Base-by-base conservation (phyloP, 2,113 vertebrate species). In the Atlantisia rogersi region DNA sequence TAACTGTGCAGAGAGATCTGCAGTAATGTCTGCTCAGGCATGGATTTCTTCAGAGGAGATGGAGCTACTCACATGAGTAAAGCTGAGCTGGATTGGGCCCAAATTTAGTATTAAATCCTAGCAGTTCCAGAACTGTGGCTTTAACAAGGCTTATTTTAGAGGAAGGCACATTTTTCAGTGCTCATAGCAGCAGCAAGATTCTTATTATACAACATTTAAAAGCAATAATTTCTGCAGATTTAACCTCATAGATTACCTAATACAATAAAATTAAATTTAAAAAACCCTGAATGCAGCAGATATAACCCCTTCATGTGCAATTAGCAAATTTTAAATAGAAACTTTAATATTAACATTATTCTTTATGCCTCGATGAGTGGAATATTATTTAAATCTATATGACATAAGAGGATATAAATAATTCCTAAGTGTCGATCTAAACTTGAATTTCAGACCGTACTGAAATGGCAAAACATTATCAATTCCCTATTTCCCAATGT, bases 341-440 rank as follows among this genome's bases (percentile, higher is more conserved):
- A 96, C 77, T 96, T 98, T 98, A 98, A 97, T 97, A 98, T 98
- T 98, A 98, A 97, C 93, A 95, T 98, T 98, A 98, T 98, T 98
- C 95, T 97, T 98, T 97, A 97, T 98, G 96, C 96, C 75, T 95
- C 77, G 0, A 94, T 95, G 95, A 97, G 80, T 97, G 79, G 94
- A 88, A 98, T 98, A 97, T 98, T 98, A 98, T 98, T 98, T 98
- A 98, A 98, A 98, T 97, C 97, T 95, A 98, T 98, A 97, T 97
- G 97, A 97, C 97, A 98, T 98, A 97, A 97, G 96, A 98, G 96
- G 95, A 97, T 98, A 98, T 98, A 98, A 98, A 98, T 98, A 98
- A 98, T 98, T 98, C 95, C 94, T 98, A 97, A 97, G 95, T 98
- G 97, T 98, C 97, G 97, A 95, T 97, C 97, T 97, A 98, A 97